Base-by-base conservation (phyloP, 2,113 vertebrate genomes). In the Gallinago jamesoni region DNA sequence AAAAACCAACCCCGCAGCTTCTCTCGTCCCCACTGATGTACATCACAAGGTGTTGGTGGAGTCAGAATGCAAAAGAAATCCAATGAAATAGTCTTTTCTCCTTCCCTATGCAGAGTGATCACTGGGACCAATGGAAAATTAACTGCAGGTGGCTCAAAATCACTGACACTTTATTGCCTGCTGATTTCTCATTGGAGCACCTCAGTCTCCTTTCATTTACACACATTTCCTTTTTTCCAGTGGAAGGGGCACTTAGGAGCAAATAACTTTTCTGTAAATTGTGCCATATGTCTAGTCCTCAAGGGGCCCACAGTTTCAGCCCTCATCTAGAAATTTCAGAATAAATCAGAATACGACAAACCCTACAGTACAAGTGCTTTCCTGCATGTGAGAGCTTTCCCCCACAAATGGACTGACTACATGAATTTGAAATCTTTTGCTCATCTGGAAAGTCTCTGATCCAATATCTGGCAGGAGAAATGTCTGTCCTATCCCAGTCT, bases 71-170 rank as follows among this genome's bases (percentile, higher is more conserved):
- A 95, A 66, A 77, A 84, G 57, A 92, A 93, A 90, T 60, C 37
- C 47, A 31, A 33, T 52, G 33, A 67, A 82, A 82, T 18, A 67
- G 28, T 28, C 39, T 79, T 87, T 77, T 55, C 15, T 92, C 30
- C 53, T 92, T 75, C 27, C 28, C 39, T 94, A 22, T 64, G 66
- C 43, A 68, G 60, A 72, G 60, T 67, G 75, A 90, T 86, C 76
- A n/a, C 84, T 84, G 67, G 62, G 90, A 83, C 62, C 45, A 89
- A 70, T 80, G 39, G 67, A 91, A 96, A 97, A 95, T 91, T 86
- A 94, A 82, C 89, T 94, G 82, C 89, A 96, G 77, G 86, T 92
- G 84, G 74, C 90, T 94, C 85, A 90, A 87, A 94, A 92, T 94
- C 88, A 82, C 85, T 76, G 93, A 55, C 5, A 12, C 59, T 86